phyloP scores from a whole-genome alignment of 2,888 invertebrate genomes.

The Galerucella nymphaeae region DNA sequence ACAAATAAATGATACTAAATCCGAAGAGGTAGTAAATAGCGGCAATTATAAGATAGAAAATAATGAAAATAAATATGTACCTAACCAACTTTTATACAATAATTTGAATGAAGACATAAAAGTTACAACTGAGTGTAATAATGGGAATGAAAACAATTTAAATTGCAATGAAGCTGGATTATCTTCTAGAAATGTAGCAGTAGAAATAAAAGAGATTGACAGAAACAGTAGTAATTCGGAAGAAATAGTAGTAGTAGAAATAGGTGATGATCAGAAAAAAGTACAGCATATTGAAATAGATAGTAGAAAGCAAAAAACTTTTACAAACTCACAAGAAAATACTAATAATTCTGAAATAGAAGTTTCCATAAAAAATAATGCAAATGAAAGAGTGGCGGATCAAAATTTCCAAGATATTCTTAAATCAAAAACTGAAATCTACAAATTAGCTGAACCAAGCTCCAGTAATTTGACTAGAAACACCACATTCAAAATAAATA shows the following conservation, averaged over 20 bases:
- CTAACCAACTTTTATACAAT: too few relatives aligned
- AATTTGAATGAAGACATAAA: not conserved
- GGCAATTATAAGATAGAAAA: too few relatives aligned
- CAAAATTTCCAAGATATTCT: too few relatives aligned
- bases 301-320: too few relatives aligned
- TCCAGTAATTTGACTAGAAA: not conserved
- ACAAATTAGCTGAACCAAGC: not conserved
- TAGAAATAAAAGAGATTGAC: not conserved
- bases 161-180: not conserved
- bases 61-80: too few relatives aligned
- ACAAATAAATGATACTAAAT: too few relatives aligned
- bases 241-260: not conserved
- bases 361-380: not conserved
- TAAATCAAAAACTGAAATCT: not conserved
- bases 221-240: not conserved
- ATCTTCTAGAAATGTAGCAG: not conserved
- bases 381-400: not conserved
- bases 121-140: not conserved
- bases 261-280: not conserved
- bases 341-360: not conserved
- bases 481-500: conserved; percentile 18
- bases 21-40: too few relatives aligned
- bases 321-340: not conserved
- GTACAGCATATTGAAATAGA: not conserved
- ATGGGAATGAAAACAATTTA: not conserved